Evolutionary conservation across 2,113 vertebrate species (phyloP).

Genomic region (Gymnogyps californianus): DNA sequence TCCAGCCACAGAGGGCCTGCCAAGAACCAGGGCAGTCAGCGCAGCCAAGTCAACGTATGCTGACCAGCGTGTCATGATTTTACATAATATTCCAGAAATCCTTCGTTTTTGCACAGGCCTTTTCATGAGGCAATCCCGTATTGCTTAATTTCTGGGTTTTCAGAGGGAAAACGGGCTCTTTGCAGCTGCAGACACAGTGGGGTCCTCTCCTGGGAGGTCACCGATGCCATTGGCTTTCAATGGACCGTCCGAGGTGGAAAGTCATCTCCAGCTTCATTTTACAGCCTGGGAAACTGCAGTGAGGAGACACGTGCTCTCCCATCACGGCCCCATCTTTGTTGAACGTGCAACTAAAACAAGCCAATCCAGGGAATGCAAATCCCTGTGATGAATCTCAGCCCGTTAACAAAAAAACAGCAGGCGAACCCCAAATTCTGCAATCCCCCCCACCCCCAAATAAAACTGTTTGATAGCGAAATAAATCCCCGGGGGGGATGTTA

Average conservation of each 20-base stretch:
- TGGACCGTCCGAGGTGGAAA: neutral
- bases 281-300: neutral
- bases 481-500: neutral
- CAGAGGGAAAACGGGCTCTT: accelerated
- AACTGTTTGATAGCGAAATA: neutral
- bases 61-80: neutral
- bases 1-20: neutral
- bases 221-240: accelerated
- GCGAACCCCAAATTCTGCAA: neutral
- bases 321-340: neutral
- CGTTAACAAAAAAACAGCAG: neutral
- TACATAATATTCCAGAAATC: neutral
- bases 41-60: neutral
- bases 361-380: neutral
- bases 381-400: neutral
- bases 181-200: neutral
- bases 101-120: neutral
- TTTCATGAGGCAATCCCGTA: neutral
- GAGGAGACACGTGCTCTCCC: accelerated
- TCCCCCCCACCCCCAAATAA: neutral
- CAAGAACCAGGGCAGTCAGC: neutral
- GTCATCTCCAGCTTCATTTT: neutral
- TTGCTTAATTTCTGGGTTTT: neutral
- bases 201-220: neutral
- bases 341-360: neutral